Conservation (phyloP, 1,140 invertebrate species). For the Bombus impatiens region DNA sequence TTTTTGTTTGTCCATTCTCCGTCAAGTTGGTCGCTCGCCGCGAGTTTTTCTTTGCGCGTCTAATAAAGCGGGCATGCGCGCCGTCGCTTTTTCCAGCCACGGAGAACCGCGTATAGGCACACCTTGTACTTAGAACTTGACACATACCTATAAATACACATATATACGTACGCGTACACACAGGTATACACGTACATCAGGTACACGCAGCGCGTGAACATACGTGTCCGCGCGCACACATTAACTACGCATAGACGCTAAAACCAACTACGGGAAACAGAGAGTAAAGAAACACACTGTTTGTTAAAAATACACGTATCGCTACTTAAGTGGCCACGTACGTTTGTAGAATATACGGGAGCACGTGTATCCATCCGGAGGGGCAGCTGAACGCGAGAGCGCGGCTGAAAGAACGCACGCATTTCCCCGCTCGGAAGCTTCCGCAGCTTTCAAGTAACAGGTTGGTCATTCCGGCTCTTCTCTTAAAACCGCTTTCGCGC, state of each 20-base stretch:
- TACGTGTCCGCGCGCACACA: not conserved
- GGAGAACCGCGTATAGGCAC: not conserved
- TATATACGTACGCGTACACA: not conserved
- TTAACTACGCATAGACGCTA: not conserved
- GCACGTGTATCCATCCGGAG: constrained; percentile 49
- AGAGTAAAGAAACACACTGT: not conserved
- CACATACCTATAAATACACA: not conserved
- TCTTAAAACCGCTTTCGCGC: constrained; percentile 39
- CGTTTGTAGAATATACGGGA: constrained; percentile 9
- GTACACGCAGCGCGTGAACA: constrained; percentile 2
- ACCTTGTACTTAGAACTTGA: not conserved
- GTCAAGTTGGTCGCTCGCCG: not conserved
- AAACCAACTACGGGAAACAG: not conserved
- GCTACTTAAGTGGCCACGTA: not conserved
- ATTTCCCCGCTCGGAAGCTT: constrained; percentile 57
- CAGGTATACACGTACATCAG: not conserved
- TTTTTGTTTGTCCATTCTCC: constrained; percentile 32
- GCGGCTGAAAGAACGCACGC: constrained; percentile 62
- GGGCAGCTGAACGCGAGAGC: constrained; percentile 48
- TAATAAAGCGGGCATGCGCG: constrained; percentile 25
- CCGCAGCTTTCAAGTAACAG: constrained; percentile 77
- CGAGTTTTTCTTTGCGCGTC: constrained; percentile 13
- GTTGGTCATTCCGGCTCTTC: constrained; percentile 72
- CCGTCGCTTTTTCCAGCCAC: not conserved
- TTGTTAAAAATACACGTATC: not conserved